phyloP scores from a whole-genome alignment of 2,888 invertebrate species.

The Rhagonycha lutea region DNA sequence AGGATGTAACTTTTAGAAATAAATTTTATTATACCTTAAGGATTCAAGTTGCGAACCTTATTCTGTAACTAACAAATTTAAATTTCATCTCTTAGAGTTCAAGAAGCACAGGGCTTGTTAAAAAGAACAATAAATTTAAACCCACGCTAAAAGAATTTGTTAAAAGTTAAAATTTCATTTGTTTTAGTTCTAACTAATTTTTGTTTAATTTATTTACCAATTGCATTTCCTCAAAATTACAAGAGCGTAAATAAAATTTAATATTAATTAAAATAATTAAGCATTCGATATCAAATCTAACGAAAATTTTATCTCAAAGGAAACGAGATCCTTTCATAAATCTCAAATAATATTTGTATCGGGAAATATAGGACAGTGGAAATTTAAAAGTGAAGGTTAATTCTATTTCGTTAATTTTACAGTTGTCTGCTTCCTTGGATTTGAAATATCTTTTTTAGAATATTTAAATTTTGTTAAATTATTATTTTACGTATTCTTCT shows the following conservation, averaged over 20 bases:
- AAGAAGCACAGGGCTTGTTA: constrained; percentile 25
- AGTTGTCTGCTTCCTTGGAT: not conserved
- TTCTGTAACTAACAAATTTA: constrained; percentile 30
- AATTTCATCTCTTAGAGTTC: constrained; percentile 23
- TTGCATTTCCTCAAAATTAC: not conserved
- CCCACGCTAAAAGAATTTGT: constrained; percentile 1
- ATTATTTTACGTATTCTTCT: not conserved
- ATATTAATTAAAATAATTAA: too few species aligned
- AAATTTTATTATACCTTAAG: constrained; percentile 30
- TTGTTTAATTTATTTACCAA: not conserved
- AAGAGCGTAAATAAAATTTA: not conserved
- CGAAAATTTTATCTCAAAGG: not conserved
- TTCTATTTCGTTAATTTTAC: not conserved
- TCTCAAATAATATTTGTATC: not conserved
- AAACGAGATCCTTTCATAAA: not conserved
- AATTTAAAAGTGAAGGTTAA: not conserved
- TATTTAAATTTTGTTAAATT: not conserved
- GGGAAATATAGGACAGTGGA: not conserved
- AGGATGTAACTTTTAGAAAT: constrained; percentile 27
- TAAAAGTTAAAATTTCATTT: constrained; percentile 1
- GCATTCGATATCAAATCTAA: too few species aligned
- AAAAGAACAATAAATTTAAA: constrained; percentile 27
- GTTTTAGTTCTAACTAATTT: not conserved
- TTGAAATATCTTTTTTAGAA: not conserved
- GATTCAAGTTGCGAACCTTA: constrained; percentile 26